phyloP scores from a whole-genome alignment of 2,888 invertebrate species.

The Nephrotoma guestfalica region DNA sequence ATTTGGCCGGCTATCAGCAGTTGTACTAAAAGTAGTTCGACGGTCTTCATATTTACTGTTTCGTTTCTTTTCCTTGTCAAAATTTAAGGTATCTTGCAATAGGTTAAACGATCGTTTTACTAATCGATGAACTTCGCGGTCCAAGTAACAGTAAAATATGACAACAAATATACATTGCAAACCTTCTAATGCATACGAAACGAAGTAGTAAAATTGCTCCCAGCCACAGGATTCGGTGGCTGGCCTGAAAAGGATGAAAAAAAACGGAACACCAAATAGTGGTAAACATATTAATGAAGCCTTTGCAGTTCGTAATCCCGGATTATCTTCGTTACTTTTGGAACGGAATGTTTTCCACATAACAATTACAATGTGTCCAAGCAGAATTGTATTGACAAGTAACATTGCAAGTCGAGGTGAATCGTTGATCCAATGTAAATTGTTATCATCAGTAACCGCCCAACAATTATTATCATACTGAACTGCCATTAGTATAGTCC shows the following conservation, averaged over 20 bases:
- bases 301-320: slow-evolving; percentile 36
- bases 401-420: slow-evolving; percentile 43
- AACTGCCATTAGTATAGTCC: slow-evolving; percentile 38
- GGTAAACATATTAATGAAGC: slow-evolving; percentile 54
- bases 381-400: slow-evolving; percentile 40
- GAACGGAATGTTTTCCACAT: slow-evolving; percentile 46
- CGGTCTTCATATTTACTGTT: background rate
- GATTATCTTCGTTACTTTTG: slow-evolving; percentile 10
- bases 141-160: slow-evolving; percentile 48
- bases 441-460: slow-evolving; percentile 38
- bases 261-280: slow-evolving; percentile 52
- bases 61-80: background rate
- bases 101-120: background rate
- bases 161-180: slow-evolving; percentile 48
- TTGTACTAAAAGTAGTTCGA: background rate
- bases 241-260: slow-evolving; percentile 42
- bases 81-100: background rate
- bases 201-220: slow-evolving; percentile 43
- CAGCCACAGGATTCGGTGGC: slow-evolving; percentile 34
- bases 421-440: slow-evolving; percentile 46
- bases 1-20: background rate
- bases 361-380: slow-evolving; percentile 48
- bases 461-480: slow-evolving; percentile 43
- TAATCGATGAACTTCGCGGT: slow-evolving; percentile 40
- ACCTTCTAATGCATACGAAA: slow-evolving; percentile 43